A percentile compares a stretch with the other conserved stretches of the same genome.
Conservation (phyloP, 2,797 vertebrate species). For the Bradypodion ventrale region DNA sequence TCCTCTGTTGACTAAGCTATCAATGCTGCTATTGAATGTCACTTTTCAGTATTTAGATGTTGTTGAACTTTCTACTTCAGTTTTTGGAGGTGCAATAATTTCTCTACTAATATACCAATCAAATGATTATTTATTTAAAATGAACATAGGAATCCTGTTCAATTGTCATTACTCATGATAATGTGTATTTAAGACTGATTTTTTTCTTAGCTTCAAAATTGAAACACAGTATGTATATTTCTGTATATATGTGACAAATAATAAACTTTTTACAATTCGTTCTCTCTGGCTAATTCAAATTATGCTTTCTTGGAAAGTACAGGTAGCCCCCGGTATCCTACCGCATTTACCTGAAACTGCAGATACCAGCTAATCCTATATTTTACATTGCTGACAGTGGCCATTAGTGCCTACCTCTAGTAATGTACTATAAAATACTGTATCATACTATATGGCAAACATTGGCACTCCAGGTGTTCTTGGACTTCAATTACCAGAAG, state of each 20-base stretch:
- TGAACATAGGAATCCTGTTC: slow-evolving; percentile 16
- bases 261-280: slow-evolving; percentile 61
- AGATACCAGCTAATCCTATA: too few species aligned
- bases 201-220: slow-evolving; percentile 18
- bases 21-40: slow-evolving; percentile 5
- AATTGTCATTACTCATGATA: background rate
- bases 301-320: background rate
- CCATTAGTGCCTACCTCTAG: too few species aligned
- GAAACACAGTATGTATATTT: slow-evolving; percentile 19
- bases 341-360: too few species aligned
- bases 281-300: slow-evolving; percentile 14
- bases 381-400: too few species aligned
- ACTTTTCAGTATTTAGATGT: background rate
- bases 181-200: slow-evolving; percentile 32
- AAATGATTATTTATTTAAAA: slow-evolving; percentile 33
- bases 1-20: background rate
- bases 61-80: slow-evolving; percentile 15
- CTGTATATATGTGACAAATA: slow-evolving; percentile 46
- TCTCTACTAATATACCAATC: slow-evolving; percentile 43
- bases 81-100: slow-evolving; percentile 17
- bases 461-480: too few species aligned
- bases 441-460: too few species aligned
- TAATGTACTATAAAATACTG: too few species aligned
- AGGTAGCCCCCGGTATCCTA: too few species aligned
- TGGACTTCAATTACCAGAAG: too few species aligned